These are phyloP conservation scores for Phaedon cochleariae DNA, from an alignment of 2,888 invertebrate species.

Conservation along the genomic window DNA sequence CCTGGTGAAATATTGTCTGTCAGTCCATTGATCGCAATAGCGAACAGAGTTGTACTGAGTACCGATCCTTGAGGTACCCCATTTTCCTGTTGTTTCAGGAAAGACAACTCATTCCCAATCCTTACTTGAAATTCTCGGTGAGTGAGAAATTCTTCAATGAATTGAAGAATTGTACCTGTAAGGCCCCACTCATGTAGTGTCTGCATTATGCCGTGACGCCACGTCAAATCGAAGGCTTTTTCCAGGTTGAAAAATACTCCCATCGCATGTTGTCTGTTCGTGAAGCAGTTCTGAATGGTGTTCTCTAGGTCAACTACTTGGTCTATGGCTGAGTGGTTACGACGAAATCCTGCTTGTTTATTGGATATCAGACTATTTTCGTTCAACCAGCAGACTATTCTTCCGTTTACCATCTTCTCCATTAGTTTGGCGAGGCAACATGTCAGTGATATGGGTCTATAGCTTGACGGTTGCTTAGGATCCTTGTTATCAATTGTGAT, in stretches of 20 bases:
- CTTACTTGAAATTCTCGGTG: slow-evolving; percentile 2
- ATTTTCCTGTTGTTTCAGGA: slow-evolving; percentile 22
- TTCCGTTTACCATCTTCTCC: slow-evolving; percentile 24
- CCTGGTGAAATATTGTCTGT: neutral
- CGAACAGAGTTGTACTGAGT: slow-evolving; percentile 29
- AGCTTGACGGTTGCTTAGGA: slow-evolving; percentile 10
- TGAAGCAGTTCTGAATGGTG: slow-evolving; percentile 5
- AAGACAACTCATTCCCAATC: neutral
- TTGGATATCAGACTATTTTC: neutral
- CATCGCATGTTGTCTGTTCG: slow-evolving; percentile 8
- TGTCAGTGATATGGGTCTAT: slow-evolving; percentile 22
- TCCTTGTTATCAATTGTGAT: slow-evolving; percentile 16
- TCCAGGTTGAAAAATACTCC: slow-evolving; percentile 19
- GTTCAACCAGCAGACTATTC: slow-evolving; percentile 19
- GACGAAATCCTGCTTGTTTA: slow-evolving; percentile 15
- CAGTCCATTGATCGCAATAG: slow-evolving; percentile 28
- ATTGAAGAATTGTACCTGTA: slow-evolving; percentile 24
- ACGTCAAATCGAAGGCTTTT: slow-evolving; percentile 21
- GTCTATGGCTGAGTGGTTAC: slow-evolving; percentile 4
- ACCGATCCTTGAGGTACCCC: slow-evolving; percentile 36
- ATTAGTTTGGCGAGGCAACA: slow-evolving; percentile 24
- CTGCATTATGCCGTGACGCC: slow-evolving; percentile 30
- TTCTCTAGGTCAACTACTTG: slow-evolving; percentile 11
- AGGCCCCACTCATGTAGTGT: slow-evolving; percentile 29
- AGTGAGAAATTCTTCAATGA: slow-evolving; percentile 13